These are phyloP conservation scores for Caenorhabditis parvicauda DNA, from an alignment of 2,888 invertebrate species.

Conservation along the genomic window DNA sequence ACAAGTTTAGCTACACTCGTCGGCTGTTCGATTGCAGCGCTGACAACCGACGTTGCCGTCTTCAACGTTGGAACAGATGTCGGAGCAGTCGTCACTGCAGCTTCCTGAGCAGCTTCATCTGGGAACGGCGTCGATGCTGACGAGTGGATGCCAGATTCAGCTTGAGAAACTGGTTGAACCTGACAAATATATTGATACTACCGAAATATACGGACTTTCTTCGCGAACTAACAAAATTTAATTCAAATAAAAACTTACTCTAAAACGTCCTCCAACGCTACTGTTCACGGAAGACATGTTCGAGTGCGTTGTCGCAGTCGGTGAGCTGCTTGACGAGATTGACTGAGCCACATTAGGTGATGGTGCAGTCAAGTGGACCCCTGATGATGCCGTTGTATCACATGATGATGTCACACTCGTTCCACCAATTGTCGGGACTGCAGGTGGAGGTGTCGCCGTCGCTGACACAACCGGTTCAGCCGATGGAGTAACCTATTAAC, in stretches of 20 bases:
- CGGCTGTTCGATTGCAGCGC: conserved; percentile 1
- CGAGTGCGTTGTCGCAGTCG: conserved; percentile 40
- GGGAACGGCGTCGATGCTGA: conserved; percentile 34
- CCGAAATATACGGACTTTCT: background rate
- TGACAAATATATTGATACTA: no score
- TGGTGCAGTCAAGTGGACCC: conserved; percentile 16
- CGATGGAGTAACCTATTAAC: conserved; percentile 12
- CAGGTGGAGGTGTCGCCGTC: conserved; percentile 7
- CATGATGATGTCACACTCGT: conserved; percentile 4
- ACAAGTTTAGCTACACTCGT: no score
- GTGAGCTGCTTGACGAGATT: conserved; percentile 33
- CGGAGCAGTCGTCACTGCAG: conserved; percentile 13
- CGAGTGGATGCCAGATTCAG: conserved; percentile 35
- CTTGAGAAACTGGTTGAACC: conserved; percentile 32
- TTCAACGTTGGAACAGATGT: conserved; percentile 20
- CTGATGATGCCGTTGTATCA: conserved; percentile 2
- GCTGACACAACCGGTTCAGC: conserved; percentile 14
- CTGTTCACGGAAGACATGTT: conserved; percentile 36
- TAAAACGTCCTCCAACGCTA: conserved; percentile 29
- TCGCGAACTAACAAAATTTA: background rate
- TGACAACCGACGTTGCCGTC: background rate
- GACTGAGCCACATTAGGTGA: conserved; percentile 28
- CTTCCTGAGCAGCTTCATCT: no score
- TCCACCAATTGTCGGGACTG: conserved; percentile 2
- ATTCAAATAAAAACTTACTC: conserved; percentile 9